Conservation (phyloP, 2,888 invertebrate genomes). For the Ochropleura plecta region DNA sequence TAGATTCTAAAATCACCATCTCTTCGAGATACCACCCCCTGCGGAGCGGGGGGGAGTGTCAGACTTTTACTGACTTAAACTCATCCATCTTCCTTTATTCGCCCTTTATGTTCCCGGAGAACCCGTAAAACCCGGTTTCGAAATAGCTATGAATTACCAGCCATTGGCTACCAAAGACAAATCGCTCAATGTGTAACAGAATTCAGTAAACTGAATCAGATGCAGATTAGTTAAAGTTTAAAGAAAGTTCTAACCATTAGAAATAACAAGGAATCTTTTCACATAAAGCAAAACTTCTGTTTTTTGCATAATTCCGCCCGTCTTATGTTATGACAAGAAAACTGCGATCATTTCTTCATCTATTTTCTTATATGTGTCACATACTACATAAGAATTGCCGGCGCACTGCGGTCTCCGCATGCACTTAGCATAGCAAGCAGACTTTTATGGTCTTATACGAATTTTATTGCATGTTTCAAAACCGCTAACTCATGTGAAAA, state of each 20-base stretch:
- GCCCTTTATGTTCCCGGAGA: too few species aligned
- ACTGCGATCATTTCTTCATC: background rate
- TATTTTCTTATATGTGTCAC: background rate
- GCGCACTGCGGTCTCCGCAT: conserved; percentile 44
- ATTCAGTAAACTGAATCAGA: background rate
- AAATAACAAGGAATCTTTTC: background rate
- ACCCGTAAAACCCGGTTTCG: too few species aligned
- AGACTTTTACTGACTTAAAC: too few species aligned
- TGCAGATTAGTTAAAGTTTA: background rate
- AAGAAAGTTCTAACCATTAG: background rate
- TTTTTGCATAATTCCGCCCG: background rate
- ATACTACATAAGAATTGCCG: too few species aligned
- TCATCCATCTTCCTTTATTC: too few species aligned
- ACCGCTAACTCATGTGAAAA: conserved; percentile 8
- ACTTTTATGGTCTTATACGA: conserved; percentile 16
- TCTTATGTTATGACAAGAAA: too few species aligned
- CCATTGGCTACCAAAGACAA: background rate
- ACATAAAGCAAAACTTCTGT: background rate
- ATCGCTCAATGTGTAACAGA: background rate
- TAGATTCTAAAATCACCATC: too few species aligned
- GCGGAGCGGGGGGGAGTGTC: too few species aligned
- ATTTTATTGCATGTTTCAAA: conserved; percentile 20
- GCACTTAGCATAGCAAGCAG: conserved; percentile 39
- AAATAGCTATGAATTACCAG: background rate
- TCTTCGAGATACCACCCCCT: too few species aligned